Conservation (phyloP, 1,140 invertebrate genomes). For the Cardiocondyla obscurior region DNA sequence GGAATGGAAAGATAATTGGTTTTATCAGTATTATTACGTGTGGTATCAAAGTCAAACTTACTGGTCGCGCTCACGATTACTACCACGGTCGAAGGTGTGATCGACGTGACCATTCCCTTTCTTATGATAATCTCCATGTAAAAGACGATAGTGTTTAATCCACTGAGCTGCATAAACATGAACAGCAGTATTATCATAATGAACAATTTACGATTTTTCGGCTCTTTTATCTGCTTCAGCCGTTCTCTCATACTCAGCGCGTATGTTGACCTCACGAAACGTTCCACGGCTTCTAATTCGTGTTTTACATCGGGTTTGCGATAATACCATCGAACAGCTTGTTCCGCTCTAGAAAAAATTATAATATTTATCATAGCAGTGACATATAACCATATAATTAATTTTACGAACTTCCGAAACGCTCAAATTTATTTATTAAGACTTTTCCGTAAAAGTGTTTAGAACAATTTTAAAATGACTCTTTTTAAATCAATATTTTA, state of each 20-base stretch:
- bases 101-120: slow-evolving; percentile 82
- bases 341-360: slow-evolving; percentile 78
- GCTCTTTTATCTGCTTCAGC: slow-evolving; percentile 59
- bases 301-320: slow-evolving; percentile 58
- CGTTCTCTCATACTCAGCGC: slow-evolving; percentile 18
- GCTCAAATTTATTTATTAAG: no score
- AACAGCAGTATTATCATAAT: slow-evolving; percentile 87
- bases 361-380: no score
- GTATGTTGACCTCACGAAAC: slow-evolving; percentile 62
- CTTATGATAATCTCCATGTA: slow-evolving; percentile 91
- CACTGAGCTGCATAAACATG: slow-evolving; percentile 90
- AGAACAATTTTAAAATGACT: no score
- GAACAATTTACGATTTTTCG: slow-evolving; percentile 86
- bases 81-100: slow-evolving; percentile 84
- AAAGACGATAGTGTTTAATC: slow-evolving; percentile 90
- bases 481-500: no score
- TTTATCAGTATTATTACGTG: neutral
- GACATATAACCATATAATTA: neutral
- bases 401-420: no score
- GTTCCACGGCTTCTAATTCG: slow-evolving; percentile 70
- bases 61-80: slow-evolving; percentile 88
- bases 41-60: slow-evolving; percentile 82
- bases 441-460: no score
- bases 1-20: neutral
- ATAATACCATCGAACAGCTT: slow-evolving; percentile 73